Evolutionary conservation across 2,888 invertebrate genomes (phyloP), one percentile per base, ranked within the genome.

Genomic region (Thalpophila matura): DNA sequence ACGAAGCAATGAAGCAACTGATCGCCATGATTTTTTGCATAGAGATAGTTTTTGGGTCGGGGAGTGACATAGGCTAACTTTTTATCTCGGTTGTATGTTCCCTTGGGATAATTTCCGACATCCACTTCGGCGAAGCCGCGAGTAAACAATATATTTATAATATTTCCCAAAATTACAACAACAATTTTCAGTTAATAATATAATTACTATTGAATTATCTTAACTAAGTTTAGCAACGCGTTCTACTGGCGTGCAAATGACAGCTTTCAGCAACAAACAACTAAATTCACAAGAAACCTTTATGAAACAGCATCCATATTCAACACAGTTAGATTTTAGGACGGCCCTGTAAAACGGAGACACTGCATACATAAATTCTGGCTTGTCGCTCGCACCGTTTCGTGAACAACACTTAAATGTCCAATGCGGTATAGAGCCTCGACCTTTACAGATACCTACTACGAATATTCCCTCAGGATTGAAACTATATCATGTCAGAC

Each of bases 321-420:
- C 67, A 71, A 55, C 67, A 27, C 9, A 24, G n/a, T 33, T 70
- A 38, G 64, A 40, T 71, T 63, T 71, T 46, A 40, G 38, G 12
- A 24, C 33, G 27, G 40, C 33, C 18, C 5, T 29, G 31, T 29
- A 49, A 16, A 66, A 53, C 37, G 33, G 53, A 49, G 54, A 64
- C 43, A 35, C 24, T 47, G 53, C 42, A 47, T 27, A 68, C 63
- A 72, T 74, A 74, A 72, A 72, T 71, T 31, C 22, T 9, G 29
- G 5, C 38, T 42, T 68, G 74, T 74, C 72, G 68, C 42, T 63
- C 42, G 54, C 68, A 72, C 24, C 16, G 37, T 50, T 74, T 51
- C 4, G 24, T 18, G 40, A 46, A 56, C 50, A 64, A 64, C 56
- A 56, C 40, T 72, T 46, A 46, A 56, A 33, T 33, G 55, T 46